Percentiles rank a stretch among this genome's conserved stretches.
These are phyloP conservation scores for Neodontobutis hainanensis DNA, from an alignment of 2,113 vertebrate species.

Conservation along the genomic window DNA sequence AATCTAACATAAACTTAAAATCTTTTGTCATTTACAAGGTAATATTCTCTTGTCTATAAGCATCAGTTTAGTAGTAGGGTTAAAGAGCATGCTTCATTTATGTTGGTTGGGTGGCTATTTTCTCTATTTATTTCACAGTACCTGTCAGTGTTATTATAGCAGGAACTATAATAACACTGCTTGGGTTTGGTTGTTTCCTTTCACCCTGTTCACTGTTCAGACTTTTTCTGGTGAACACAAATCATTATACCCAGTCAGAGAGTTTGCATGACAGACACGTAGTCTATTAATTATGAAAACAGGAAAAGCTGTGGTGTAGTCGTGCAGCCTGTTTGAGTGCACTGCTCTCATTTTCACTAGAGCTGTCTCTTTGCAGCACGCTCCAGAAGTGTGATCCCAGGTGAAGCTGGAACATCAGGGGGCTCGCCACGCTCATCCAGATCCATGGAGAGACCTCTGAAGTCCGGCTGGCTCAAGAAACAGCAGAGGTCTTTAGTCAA, in stretches of 20 bases:
- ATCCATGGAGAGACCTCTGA: conserved; percentile 85
- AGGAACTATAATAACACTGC: not conserved
- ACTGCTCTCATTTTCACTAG: conserved; percentile 3
- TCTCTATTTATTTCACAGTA: no score
- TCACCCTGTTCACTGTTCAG: not conserved
- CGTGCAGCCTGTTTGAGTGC: not conserved
- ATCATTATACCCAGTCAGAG: no score
- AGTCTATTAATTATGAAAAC: conserved; percentile 40
- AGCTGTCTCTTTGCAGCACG: conserved; percentile 77
- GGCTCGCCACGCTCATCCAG: conserved; percentile 50
- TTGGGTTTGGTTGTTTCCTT: not conserved
- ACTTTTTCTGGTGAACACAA: no score
- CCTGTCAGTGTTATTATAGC: no score
- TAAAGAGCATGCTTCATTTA: no score
- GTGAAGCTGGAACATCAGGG: conserved; percentile 67
- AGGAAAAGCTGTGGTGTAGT: conserved; percentile 52
- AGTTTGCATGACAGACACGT: not conserved
- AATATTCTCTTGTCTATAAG: no score
- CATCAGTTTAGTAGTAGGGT: no score
- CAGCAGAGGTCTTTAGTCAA: conserved; percentile 93
- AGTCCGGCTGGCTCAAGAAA: conserved; percentile 94
- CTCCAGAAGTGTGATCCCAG: conserved; percentile 87
- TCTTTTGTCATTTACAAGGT: no score
- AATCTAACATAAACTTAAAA: no score
- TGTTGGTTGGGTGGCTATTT: no score